Percentiles rank a stretch among this genome's conserved stretches.
Conservation (phyloP, 2,888 invertebrate species). For the Pocota personata region DNA sequence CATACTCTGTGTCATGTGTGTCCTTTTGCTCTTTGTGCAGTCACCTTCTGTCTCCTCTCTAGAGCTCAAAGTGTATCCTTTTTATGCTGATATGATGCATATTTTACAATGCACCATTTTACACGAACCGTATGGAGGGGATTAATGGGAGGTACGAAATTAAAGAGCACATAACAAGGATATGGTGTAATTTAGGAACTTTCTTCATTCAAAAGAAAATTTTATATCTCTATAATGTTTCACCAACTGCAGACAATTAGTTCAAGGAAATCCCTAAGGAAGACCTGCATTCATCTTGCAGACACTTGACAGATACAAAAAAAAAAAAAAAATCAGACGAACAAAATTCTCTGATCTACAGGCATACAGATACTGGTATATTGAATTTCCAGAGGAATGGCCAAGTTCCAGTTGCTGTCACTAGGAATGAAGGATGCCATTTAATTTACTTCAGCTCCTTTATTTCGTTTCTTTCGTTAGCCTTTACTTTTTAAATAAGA, state of each 20-base stretch:
- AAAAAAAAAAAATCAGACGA: background rate
- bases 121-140: background rate
- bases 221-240: background rate
- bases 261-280: conserved; percentile 21
- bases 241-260: conserved; percentile 56
- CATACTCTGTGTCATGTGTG: conserved; percentile 39
- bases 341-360: background rate
- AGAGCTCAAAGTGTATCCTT: conserved; percentile 24
- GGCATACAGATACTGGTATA: conserved; percentile 3
- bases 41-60: conserved; percentile 3
- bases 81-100: conserved; percentile 53
- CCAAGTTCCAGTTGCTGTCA: conserved; percentile 65
- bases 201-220: background rate
- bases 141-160: conserved; percentile 16
- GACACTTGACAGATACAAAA: conserved; percentile 37
- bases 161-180: conserved; percentile 34
- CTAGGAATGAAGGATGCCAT: conserved; percentile 61
- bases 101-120: conserved; percentile 44
- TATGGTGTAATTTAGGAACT: conserved; percentile 31
- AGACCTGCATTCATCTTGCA: conserved; percentile 53
- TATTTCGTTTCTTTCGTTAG: background rate
- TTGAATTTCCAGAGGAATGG: conserved; percentile 56
- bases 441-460: conserved; percentile 59
- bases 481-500: conserved; percentile 55
- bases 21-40: conserved; percentile 42